Base-by-base conservation (phyloP, 2,797 vertebrate species). In the Hydrophis major region DNA sequence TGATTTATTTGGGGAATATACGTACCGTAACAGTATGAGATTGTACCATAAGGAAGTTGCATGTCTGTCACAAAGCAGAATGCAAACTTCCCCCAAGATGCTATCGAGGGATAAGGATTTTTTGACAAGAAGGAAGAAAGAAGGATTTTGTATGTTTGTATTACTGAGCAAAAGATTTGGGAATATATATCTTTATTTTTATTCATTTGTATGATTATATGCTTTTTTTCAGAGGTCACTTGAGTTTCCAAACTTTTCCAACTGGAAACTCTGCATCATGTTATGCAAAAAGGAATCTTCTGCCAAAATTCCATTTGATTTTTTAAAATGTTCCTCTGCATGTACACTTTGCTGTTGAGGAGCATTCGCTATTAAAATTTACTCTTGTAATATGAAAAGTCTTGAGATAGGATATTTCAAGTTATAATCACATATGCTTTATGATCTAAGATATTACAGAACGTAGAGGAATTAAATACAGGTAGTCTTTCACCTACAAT, bases 261-360 rank as follows among this genome's bases (percentile, higher is more conserved):
- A 28, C 25, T 89, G 20, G 59, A 63, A 2, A 91, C 55, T 92
- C 53, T 32, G 32, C 88, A 50, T 53, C 57, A 13, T 55, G 57
- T 57, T 63, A 88, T 59, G 6, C 66, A 66, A 69, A 90, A 86
- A 90, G 55, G 6, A 86, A 69, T 20, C 86, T 89, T 88, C 86
- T 69, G 92, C 57, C 69, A 92, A 61, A 47, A 83, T 91, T 92
- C 86, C 89, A 86, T 28, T 57, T 92, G 66, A 92, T 55, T 78
- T 92, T 55, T 78, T 28, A 12, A 83, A 83, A 47, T 92, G 87
- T 88, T 60, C 61, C 47, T 88, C 22, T 55, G 66, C 37, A 28
- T 60, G 14, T 78, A 47, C 20, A 57, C 56, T 37, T 61, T 42
- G 63, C 87, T 88, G 50, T 89, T n/a, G 66, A 47, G 89, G 37